These are phyloP conservation scores for Polietes domitor DNA, from an alignment of 2,888 invertebrate species.

Conservation along the genomic window DNA sequence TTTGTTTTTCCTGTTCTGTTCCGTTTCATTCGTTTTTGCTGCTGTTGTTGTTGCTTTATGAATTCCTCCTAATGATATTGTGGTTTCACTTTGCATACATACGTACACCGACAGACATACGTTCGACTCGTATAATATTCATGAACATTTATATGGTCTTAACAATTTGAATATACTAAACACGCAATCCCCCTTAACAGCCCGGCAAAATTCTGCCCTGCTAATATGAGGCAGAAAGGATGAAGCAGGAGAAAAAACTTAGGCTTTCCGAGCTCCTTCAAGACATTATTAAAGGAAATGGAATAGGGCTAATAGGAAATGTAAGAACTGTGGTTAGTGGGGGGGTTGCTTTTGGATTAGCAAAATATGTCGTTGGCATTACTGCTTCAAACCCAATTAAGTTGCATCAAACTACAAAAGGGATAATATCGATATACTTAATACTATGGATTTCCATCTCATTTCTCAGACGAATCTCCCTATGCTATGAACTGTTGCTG, in stretches of 20 bases:
- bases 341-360: background rate
- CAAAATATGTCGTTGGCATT: too few relatives aligned
- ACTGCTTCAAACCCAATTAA: too few relatives aligned
- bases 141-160: constrained; percentile 54
- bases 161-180: constrained; percentile 60
- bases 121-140: constrained; percentile 52
- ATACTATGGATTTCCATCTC: too few relatives aligned
- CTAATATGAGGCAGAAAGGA: background rate
- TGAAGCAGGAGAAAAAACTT: background rate
- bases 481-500: too few relatives aligned
- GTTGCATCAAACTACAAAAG: too few relatives aligned
- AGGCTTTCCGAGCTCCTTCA: constrained; percentile 24
- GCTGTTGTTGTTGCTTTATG: background rate
- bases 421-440: too few relatives aligned
- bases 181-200: constrained; percentile 48
- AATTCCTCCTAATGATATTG: constrained; percentile 53
- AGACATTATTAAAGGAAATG: constrained; percentile 34
- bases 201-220: background rate
- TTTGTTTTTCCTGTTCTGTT: constrained; percentile 30
- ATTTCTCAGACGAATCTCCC: too few relatives aligned
- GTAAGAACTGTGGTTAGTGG: background rate
- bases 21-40: background rate
- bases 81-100: constrained; percentile 44
- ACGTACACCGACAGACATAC: background rate
- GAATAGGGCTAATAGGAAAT: constrained; percentile 40